A percentile compares a stretch with the other conserved stretches of the same genome.
phyloP scores from a whole-genome alignment of 2,888 invertebrate species.

The Caradrina kadenii region DNA sequence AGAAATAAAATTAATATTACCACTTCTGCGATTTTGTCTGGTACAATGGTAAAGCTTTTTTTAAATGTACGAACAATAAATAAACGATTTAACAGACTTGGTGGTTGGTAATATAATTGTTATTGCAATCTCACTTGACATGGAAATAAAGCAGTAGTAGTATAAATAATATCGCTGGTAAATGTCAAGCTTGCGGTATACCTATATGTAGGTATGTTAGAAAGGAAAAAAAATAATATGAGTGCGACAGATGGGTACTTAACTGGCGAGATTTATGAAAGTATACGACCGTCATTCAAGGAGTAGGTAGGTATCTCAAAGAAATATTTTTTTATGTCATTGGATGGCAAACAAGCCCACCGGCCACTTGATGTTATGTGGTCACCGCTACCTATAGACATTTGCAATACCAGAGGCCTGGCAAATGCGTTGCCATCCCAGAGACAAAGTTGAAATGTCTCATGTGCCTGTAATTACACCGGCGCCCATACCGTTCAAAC shows the following conservation, averaged over 20 bases:
- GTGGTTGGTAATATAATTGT: background rate
- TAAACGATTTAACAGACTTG: background rate
- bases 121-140: background rate
- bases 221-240: background rate
- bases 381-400: no score
- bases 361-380: no score
- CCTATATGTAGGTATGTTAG: background rate
- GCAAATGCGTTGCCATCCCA: no score
- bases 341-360: no score
- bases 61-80: background rate
- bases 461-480: no score
- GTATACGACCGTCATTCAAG: no score
- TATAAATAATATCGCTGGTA: background rate
- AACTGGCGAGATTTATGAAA: no score
- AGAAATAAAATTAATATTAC: background rate
- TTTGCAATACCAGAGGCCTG: no score
- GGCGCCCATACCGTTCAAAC: no score
- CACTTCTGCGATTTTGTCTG: no score
- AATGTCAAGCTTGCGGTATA: background rate
- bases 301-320: background rate
- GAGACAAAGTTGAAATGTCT: no score
- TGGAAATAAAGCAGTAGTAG: background rate
- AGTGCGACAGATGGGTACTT: background rate
- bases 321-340: no score
- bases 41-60: background rate